Conservation (phyloP, 2,797 vertebrate genomes). For the Neosilurus mollespiculum region DNA sequence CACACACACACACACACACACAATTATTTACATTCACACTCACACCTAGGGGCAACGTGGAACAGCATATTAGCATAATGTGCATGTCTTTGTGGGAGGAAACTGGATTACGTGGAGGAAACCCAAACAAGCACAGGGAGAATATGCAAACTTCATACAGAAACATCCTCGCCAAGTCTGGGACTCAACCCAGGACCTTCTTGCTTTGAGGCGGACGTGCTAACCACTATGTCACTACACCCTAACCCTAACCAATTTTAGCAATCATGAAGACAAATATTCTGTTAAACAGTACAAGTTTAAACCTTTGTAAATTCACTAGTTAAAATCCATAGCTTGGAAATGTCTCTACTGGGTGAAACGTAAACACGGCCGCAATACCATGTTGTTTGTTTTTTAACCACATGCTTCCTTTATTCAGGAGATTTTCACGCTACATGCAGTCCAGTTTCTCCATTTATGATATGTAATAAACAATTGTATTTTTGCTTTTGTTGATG, state of each 20-base stretch:
- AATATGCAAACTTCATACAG: no score
- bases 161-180: no score
- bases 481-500: neutral
- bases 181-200: no score
- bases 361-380: neutral
- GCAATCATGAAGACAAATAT: neutral
- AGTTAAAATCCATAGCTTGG: neutral
- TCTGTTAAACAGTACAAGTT: neutral
- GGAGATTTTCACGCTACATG: neutral
- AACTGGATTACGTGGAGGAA: no score
- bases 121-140: no score
- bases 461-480: neutral
- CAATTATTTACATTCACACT: no score
- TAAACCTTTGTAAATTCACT: neutral
- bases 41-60: no score
- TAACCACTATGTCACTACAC: no score
- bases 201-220: no score
- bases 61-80: no score
- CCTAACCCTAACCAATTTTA: neutral
- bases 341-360: neutral
- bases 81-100: no score
- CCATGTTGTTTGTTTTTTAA: neutral
- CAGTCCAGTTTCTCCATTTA: neutral
- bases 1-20: no score
- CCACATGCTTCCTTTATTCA: neutral